Evolutionary conservation across 2,888 invertebrate genomes (phyloP), one percentile per base, ranked within the genome.

Genomic region (Nephrocerus scutellatus): DNA sequence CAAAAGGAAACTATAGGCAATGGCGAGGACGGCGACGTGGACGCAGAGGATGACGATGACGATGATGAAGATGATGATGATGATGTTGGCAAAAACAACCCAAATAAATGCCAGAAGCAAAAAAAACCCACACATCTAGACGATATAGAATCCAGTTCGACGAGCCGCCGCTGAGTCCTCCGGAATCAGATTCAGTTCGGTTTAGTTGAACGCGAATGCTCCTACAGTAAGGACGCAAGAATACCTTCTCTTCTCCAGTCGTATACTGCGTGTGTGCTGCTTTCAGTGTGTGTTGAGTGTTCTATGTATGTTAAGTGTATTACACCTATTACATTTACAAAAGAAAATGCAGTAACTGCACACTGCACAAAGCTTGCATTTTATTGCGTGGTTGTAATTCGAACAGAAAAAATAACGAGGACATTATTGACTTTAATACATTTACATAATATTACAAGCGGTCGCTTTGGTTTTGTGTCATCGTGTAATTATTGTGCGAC

Each of bases 201-300:
- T 55, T 63, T 56, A 63, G 63, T 63, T 60, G 61, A 56, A 60
- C 61, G 63, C 61, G 62, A 56, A 48, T 55, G 61, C 56, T 63
- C 61, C 63, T 64, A 56, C 58, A 63, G 63, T 57, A 62, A 63
- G 64, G 63, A 64, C 62, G 59, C 56, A 51, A 52, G 45, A 39
- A 46, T 42, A 41, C 41, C 40, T 34, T 41, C 34, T 40, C 28
- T 43, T 28, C 23, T 39, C 5, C 6, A 29, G 29, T 14, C 13
- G 19, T 18, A 25, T 25, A 29, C 5, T 29, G 15, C 15, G 15
- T 26, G 6, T 12, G 6, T 8, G 26, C 26, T 26, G n/a, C 6
- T 6, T n/a, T 14, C n/a, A 26, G 32, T 42, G 39, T 41, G 41
- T 37, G 37, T n/a, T n/a, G n/a, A n/a, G n/a, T n/a, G n/a, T n/a